These are phyloP conservation scores for Colletes gigas DNA, from an alignment of 1,140 invertebrate genomes.

Conservation along the genomic window DNA sequence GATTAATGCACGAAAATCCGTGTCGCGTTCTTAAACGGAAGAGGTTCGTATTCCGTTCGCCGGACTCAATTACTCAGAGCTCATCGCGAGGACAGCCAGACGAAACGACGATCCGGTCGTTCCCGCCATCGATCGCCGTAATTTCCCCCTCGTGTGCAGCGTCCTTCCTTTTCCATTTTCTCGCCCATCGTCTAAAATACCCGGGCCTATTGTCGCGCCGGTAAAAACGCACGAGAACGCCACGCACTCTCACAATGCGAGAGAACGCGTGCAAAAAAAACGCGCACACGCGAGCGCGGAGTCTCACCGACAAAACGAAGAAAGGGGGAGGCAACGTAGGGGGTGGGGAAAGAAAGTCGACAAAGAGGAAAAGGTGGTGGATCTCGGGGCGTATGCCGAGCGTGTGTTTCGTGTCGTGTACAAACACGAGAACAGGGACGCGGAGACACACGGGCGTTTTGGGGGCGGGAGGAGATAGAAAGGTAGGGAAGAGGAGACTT, in stretches of 20 bases:
- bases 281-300: not conserved
- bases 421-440: conserved; percentile 32
- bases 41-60: not conserved
- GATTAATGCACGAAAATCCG: too few species aligned
- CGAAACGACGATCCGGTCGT: not conserved
- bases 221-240: conserved; percentile 44
- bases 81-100: conserved; percentile 4
- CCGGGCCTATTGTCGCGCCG: conserved; percentile 41
- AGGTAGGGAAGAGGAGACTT: conserved; percentile 37
- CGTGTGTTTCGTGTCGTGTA: conserved; percentile 1
- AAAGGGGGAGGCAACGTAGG: not conserved
- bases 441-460: not conserved
- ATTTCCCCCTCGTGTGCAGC: conserved; percentile 15
- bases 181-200: conserved; percentile 46
- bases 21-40: not conserved
- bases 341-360: conserved; percentile 43
- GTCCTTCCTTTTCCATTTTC: conserved; percentile 4
- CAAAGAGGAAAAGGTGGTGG: conserved; percentile 32
- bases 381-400: conserved; percentile 23
- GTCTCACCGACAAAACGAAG: not conserved
- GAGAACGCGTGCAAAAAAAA: not conserved
- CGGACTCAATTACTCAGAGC: conserved; percentile 39
- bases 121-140: conserved; percentile 43
- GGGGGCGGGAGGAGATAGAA: conserved; percentile 22
- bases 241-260: conserved; percentile 39